These are phyloP conservation scores for Dryoscopus gambensis DNA, from an alignment of 2,113 vertebrate genomes.

Conservation along the genomic window DNA sequence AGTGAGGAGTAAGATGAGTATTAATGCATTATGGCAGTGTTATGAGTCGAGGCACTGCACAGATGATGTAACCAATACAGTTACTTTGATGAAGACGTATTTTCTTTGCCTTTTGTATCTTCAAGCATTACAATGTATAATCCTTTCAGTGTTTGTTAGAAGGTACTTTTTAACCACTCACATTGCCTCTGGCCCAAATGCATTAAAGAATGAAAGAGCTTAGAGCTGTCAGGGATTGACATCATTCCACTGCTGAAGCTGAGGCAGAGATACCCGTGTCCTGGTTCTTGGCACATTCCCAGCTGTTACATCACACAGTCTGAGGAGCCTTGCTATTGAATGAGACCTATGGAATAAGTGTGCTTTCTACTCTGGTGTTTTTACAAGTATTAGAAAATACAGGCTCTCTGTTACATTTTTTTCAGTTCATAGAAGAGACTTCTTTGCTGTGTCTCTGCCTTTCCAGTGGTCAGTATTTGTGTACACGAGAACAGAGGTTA, in stretches of 20 bases:
- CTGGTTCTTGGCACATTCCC: neutral
- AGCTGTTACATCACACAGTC: neutral
- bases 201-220: conserved; percentile 11
- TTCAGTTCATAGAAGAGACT: neutral
- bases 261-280: neutral
- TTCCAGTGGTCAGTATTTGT: neutral
- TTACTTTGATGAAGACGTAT: neutral
- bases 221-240: neutral
- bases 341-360: neutral
- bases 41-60: neutral
- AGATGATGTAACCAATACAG: neutral
- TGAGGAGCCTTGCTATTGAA: neutral
- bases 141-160: neutral
- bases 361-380: neutral
- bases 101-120: neutral
- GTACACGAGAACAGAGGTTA: neutral
- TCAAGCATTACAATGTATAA: neutral
- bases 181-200: neutral
- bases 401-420: neutral
- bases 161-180: neutral
- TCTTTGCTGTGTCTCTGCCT: neutral
- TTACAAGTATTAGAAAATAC: neutral
- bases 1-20: neutral
- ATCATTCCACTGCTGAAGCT: neutral
- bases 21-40: neutral